Percentiles rank a stretch among this genome's conserved stretches.
Evolutionary conservation across 2,888 invertebrate genomes (phyloP).

Genomic region (Macroteleia sp.): DNA sequence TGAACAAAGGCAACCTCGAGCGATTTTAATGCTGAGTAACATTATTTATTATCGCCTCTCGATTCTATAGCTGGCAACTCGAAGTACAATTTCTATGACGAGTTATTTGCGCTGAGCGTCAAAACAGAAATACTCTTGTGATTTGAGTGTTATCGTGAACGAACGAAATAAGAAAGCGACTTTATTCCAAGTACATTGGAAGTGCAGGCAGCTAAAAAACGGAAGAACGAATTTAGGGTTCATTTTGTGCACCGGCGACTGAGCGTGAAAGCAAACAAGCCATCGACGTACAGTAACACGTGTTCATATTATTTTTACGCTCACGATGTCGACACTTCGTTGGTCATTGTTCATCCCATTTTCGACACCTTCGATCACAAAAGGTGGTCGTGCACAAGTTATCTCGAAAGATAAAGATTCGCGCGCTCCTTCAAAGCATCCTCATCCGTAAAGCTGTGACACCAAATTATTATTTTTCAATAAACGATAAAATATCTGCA

Average conservation of each 20-base stretch:
- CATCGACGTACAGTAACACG: constrained; percentile 38
- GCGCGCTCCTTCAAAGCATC: constrained; percentile 19
- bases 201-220: constrained; percentile 30
- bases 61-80: not conserved
- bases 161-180: not conserved
- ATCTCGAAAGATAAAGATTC: constrained; percentile 39
- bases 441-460: constrained; percentile 28
- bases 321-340: constrained; percentile 43
- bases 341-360: constrained; percentile 50
- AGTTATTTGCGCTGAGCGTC: not conserved
- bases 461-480: constrained; percentile 34
- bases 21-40: not conserved
- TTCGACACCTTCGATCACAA: constrained; percentile 41
- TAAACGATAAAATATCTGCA: constrained; percentile 18
- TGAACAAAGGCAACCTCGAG: not conserved
- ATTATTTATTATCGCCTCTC: constrained; percentile 9
- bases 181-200: constrained; percentile 10
- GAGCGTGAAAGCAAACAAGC: constrained; percentile 53
- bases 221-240: constrained; percentile 38
- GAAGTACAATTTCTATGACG: not conserved
- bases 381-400: constrained; percentile 23
- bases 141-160: constrained; percentile 9
- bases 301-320: constrained; percentile 54
- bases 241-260: constrained; percentile 49
- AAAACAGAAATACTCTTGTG: not conserved